Evolutionary conservation across 2,113 vertebrate species (phyloP).

Genomic region (Sinocyclocheilus rhinocerous): DNA sequence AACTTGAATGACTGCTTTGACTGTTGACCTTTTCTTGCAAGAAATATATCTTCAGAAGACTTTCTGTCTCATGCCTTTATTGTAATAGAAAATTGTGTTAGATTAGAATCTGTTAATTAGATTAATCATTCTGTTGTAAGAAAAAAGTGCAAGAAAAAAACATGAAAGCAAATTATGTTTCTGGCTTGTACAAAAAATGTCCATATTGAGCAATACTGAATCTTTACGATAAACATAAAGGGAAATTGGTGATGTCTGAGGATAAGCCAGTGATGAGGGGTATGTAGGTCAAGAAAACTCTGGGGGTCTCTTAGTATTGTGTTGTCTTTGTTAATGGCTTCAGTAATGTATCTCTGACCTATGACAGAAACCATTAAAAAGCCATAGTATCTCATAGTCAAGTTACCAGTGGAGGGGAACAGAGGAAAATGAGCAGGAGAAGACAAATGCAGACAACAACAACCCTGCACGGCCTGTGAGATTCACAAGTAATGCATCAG

Average conservation of each 20-base stretch:
- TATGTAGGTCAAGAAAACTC: not conserved
- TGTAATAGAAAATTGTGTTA: no score
- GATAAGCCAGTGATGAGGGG: not conserved
- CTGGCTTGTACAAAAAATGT: not conserved
- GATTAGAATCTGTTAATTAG: no score
- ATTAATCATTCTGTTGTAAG: no score
- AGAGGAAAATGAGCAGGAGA: not conserved
- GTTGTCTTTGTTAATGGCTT: not conserved
- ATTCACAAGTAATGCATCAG: not conserved
- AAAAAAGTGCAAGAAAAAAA: no score
- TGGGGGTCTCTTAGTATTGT: not conserved
- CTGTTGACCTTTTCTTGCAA: no score
- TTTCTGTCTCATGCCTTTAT: no score
- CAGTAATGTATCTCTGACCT: slow-evolving; percentile 11
- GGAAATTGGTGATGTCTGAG: not conserved
- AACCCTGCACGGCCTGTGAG: not conserved
- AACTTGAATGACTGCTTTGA: no score
- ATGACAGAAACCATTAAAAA: slow-evolving; percentile 11
- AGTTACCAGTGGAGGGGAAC: not conserved
- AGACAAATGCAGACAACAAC: not conserved
- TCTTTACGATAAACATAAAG: not conserved
- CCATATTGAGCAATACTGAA: not conserved
- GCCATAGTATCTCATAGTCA: not conserved
- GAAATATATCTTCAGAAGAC: no score
- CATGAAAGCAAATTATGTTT: not conserved